These are phyloP conservation scores for Trididemnum clinides DNA, from an alignment of 23 tunicate species.

Conservation along the genomic window DNA sequence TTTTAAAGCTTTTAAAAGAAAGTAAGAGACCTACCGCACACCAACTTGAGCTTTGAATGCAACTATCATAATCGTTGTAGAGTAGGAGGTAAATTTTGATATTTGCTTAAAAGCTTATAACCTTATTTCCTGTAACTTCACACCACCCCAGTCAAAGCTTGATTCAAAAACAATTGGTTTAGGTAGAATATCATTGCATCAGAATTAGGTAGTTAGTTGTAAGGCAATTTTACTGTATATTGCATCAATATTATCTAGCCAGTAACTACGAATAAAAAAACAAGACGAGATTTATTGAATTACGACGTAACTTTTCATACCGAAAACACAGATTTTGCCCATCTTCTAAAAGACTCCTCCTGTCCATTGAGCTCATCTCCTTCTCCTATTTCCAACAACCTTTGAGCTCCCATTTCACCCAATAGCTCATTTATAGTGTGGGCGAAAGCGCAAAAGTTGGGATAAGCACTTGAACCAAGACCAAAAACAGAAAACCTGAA, in stretches of 20 bases:
- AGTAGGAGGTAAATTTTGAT: too few species aligned
- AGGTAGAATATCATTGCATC: too few species aligned
- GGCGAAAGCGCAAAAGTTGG: conserved; percentile 91
- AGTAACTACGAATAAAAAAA: not conserved
- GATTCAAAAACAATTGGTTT: too few species aligned
- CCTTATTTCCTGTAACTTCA: too few species aligned
- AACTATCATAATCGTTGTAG: too few species aligned
- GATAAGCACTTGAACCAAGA: conserved; percentile 89
- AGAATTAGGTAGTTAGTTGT: too few species aligned
- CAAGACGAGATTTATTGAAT: too few species aligned
- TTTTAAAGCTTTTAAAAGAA: too few species aligned
- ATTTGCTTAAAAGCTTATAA: too few species aligned
- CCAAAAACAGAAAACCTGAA: conserved; percentile 90
- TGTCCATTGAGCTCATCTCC: conserved; percentile 94
- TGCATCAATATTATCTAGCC: not conserved
- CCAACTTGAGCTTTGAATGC: too few species aligned
- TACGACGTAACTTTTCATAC: conserved; percentile 26
- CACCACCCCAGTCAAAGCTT: too few species aligned
- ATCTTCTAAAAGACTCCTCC: conserved; percentile 73
- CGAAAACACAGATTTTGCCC: conserved; percentile 70
- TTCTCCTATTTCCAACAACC: conserved; percentile 88
- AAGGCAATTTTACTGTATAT: not conserved
- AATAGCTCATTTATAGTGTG: conserved; percentile 78
- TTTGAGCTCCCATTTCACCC: conserved; percentile 76
- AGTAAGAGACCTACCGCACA: too few species aligned